Base-by-base conservation (phyloP, 1,140 invertebrate genomes). In the Drosophila ogumai region DNA sequence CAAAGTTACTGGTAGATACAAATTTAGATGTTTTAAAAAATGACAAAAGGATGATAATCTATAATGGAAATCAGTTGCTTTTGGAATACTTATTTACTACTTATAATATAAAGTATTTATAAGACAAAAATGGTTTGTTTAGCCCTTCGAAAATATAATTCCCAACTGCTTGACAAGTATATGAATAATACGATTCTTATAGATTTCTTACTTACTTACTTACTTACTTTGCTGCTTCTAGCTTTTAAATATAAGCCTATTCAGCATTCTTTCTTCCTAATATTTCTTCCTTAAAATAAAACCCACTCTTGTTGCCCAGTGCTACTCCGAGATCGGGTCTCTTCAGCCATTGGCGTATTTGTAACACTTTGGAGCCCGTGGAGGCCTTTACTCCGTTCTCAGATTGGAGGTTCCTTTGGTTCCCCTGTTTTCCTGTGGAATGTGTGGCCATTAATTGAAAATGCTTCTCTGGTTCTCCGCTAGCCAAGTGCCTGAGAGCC, bases 361-460 rank as follows among this genome's bases (percentile, higher is more conserved):
- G 66, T 75, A 64, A 76, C 74, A 81, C 67, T 69, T 59, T 63
- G 22, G 49, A 19, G 28, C 38, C 36, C 56, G 3, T 6, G 49
- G 41, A 17, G 56, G 36, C 41, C n/a, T 49, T 15, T 10, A 41
- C 36, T 50, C 17, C n/a, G 50, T 65, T 65, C 66, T 68, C 31
- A 67, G 36, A 38, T 50, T 65, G 38, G 28, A 64, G 55, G 55
- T 43, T 17, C 28, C 28, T 46, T 36, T 19, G 15, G 34, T 13
- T 34, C 19, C 58, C 58, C 36, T 9, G 32, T 17, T 38, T 36
- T 28, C 28, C 57, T 63, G 36, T 82, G 82, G 84, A 88, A 88
- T 88, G 84, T 90, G 84, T 90, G 85, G 85, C 84, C 84, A 88
- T 88, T 88, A 88, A 88, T 88, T 88, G 84, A 88, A 88, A 88